Conservation (phyloP, 2,888 invertebrate genomes). For the Hecatera dysodea region DNA sequence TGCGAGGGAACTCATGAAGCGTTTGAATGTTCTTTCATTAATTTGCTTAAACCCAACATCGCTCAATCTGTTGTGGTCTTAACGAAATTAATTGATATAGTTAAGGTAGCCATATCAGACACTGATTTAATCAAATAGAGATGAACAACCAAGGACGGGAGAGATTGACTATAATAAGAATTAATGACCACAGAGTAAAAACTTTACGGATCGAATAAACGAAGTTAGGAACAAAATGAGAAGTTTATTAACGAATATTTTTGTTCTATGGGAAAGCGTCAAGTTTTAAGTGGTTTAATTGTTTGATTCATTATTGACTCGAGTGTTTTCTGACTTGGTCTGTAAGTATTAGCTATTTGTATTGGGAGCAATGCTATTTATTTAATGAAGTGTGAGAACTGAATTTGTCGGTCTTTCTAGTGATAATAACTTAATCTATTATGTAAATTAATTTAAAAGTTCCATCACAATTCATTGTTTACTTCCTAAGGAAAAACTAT, state of each 20-base stretch:
- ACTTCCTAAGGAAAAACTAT: too few relatives aligned
- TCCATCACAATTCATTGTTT: too few relatives aligned
- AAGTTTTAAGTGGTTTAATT: conserved; percentile 46
- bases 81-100: conserved; percentile 68
- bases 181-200: conserved; percentile 61
- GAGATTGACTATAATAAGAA: conserved; percentile 59
- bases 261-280: conserved; percentile 19
- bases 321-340: conserved; percentile 33
- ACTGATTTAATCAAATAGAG: conserved; percentile 59
- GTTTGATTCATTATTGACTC: conserved; percentile 33
- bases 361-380: conserved; percentile 7
- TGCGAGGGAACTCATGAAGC: conserved; percentile 8
- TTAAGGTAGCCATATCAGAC: conserved; percentile 60
- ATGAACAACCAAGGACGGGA: conserved; percentile 46
- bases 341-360: conserved; percentile 13
- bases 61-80: conserved; percentile 54
- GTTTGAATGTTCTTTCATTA: conserved; percentile 36
- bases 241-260: conserved; percentile 46
- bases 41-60: conserved; percentile 49
- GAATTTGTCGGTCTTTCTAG: neutral
- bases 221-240: conserved; percentile 45
- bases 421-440: neutral
- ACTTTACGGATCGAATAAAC: conserved; percentile 43
- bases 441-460: neutral
- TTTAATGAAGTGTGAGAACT: conserved; percentile 18